Base-by-base conservation (phyloP, 2,888 invertebrate species). In the Ophion ellenae region DNA sequence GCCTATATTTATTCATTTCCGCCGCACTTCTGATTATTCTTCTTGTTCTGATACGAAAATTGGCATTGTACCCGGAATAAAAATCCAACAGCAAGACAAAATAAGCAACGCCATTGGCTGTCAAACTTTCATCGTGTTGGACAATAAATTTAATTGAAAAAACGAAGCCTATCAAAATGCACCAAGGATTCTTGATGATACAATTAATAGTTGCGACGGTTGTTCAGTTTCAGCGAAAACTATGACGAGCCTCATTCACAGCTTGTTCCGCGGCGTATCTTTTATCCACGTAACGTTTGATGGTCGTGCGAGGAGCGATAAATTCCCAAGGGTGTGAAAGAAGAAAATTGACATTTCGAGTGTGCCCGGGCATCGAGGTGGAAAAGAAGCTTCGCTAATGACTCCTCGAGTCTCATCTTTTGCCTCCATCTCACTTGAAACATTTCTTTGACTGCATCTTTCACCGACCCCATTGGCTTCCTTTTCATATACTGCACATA, bases 351-450 rank as follows among this genome's bases (percentile, higher is more conserved):
- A 66, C 28, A 57, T 40, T 77, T 71, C 24, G 40, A 73, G 61
- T n/a, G 32, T 36, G 47, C 71, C 67, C 28, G 57, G 2, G 24
- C 64, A 40, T 6, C 66, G n/a, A n/a, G 63, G 36, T 69, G 74
- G 20, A 81, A 79, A 79, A 83, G 74, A 67, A 83, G 61, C 47
- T 36, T 67, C 53, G 47, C 83, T 79, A 83, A 83, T 74, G 78
- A 79, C 61, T 73, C 69, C 73, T 70, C 45, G 63, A 83, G 74
- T 47, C 9, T 59, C 67, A 61, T 61, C 47, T 83, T 78, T 83
- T 53, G 36, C 74, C 24, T 32, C 9, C 53, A 45, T 57, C 47
- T 47, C 61, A 66, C 67, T 71, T 17, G 11, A 59, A 66, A 47
- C 45, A 40, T 53, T 45, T 36, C 24, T 47, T 24, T 47, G 57